These are phyloP conservation scores for Lucilia sericata DNA, from an alignment of 1,140 invertebrate species.

Conservation along the genomic window DNA sequence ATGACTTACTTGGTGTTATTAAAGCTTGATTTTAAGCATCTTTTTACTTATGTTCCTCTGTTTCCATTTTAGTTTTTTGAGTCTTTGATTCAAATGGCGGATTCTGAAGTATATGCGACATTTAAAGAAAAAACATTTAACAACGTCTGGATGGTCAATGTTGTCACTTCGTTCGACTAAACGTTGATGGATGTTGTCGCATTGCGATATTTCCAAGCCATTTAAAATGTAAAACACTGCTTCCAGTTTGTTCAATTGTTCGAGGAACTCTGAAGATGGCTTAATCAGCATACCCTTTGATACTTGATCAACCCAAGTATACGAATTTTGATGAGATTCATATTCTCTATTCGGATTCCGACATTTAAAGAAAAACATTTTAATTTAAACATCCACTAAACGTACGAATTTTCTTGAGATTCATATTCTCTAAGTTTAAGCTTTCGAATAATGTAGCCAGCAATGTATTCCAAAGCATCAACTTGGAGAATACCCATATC, in stretches of 20 bases:
- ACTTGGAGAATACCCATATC: neutral
- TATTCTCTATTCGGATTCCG: too few species aligned
- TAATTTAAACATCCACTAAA: too few species aligned
- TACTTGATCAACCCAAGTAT: constrained; percentile 34
- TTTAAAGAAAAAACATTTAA: constrained; percentile 40
- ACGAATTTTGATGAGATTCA: neutral
- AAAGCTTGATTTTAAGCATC: neutral
- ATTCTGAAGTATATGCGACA: constrained; percentile 27
- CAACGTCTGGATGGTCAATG: constrained; percentile 12
- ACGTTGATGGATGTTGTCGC: neutral
- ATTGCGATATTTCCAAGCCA: constrained; percentile 12
- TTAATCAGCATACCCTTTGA: constrained; percentile 31
- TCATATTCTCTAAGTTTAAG: constrained; percentile 23
- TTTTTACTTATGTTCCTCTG: neutral
- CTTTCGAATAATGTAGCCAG: constrained; percentile 41
- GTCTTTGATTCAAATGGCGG: neutral
- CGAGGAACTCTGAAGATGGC: neutral
- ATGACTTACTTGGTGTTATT: too few species aligned
- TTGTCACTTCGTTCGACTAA: neutral
- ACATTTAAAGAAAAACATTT: too few species aligned
- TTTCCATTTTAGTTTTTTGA: constrained; percentile 13
- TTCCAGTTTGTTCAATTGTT: constrained; percentile 1
- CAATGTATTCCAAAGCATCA: constrained; percentile 24
- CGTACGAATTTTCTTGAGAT: neutral
- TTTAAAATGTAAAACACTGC: constrained; percentile 15